Conservation (phyloP, 2,113 vertebrate genomes). For the Bungarus multicinctus region DNA sequence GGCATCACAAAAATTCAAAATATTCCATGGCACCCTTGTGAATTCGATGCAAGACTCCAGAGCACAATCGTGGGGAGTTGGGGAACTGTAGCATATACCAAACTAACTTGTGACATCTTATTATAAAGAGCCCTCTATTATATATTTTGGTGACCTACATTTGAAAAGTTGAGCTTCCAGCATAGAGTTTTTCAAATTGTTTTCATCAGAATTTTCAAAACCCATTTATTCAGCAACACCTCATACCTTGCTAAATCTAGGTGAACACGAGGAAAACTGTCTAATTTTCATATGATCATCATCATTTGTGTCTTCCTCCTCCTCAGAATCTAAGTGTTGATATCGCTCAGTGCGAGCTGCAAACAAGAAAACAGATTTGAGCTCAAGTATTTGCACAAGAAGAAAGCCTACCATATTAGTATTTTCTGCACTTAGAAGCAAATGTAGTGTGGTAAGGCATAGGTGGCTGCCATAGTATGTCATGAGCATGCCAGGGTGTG, state of each 20-base stretch:
- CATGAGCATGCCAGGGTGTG: neutral
- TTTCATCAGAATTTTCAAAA: constrained; percentile 5
- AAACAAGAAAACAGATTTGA: constrained; percentile 33
- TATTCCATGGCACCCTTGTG: neutral
- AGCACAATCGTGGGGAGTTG: neutral
- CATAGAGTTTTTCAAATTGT: neutral
- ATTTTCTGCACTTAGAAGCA: neutral
- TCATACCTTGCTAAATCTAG: constrained; percentile 92
- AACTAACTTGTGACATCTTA: neutral
- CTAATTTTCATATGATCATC: constrained; percentile 91
- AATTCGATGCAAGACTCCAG: neutral
- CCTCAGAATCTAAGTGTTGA: constrained; percentile 93
- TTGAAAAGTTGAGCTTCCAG: neutral
- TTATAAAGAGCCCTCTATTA: neutral
- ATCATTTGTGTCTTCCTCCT: constrained; percentile 94
- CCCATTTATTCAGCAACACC: neutral
- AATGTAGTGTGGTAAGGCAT: neutral
- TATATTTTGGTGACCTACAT: neutral
- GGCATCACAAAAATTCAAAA: neutral
- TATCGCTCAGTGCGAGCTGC: constrained; percentile 91
- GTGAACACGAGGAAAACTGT: constrained; percentile 96
- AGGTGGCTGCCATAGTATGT: neutral
- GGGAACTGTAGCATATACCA: neutral
- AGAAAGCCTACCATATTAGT: accelerated
- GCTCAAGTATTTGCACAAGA: neutral